A percentile compares a stretch with the other conserved stretches of the same genome.
phyloP scores from a whole-genome alignment of 2,113 vertebrate genomes.

The Psophia crepitans region DNA sequence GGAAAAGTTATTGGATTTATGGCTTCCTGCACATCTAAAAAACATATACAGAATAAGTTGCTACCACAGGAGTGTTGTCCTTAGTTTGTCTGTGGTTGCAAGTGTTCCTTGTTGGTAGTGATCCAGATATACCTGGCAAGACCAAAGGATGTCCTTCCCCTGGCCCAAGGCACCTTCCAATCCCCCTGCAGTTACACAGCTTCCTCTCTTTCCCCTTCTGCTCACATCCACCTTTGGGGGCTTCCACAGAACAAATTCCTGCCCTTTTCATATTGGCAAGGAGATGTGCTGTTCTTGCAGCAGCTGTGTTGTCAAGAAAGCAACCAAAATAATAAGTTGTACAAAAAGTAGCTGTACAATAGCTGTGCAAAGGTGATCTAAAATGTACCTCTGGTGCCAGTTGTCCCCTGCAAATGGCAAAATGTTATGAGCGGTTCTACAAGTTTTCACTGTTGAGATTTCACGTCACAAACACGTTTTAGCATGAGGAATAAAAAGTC shows the following conservation, averaged over 20 bases:
- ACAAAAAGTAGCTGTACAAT: background rate
- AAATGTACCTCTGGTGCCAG: background rate
- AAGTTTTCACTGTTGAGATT: slow-evolving; percentile 6
- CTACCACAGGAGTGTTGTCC: background rate
- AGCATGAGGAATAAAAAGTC: slow-evolving; percentile 55
- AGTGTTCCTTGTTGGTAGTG: background rate
- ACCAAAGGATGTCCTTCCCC: background rate
- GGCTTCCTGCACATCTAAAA: background rate
- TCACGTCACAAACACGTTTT: slow-evolving; percentile 54
- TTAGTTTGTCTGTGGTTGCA: background rate
- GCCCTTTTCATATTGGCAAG: background rate
- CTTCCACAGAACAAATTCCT: background rate
- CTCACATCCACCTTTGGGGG: background rate
- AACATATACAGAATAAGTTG: background rate
- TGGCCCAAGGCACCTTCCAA: background rate
- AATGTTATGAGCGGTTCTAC: background rate
- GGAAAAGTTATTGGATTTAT: background rate
- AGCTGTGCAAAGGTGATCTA: background rate
- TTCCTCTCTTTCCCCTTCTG: background rate
- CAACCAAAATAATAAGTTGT: background rate
- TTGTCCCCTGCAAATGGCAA: background rate
- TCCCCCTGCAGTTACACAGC: background rate
- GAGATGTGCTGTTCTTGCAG: background rate
- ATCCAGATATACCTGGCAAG: background rate
- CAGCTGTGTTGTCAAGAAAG: background rate